These are phyloP conservation scores for Hyposoter didymator DNA, from an alignment of 2,888 invertebrate species.

Conservation along the genomic window DNA sequence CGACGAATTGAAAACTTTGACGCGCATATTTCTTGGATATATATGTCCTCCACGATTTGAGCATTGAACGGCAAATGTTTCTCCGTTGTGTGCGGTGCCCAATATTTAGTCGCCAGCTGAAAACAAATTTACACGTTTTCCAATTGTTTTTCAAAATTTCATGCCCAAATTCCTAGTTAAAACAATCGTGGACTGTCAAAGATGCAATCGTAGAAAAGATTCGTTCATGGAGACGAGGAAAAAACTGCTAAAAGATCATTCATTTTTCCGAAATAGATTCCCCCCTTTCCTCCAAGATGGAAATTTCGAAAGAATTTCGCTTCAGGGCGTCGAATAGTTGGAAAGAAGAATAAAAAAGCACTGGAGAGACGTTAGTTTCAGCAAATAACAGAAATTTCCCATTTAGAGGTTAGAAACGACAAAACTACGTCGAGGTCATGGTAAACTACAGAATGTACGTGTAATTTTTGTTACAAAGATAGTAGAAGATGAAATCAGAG, in stretches of 20 bases:
- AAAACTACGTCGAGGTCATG: background rate
- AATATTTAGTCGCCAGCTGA: slow-evolving; percentile 95
- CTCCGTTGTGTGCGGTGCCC: slow-evolving; percentile 94
- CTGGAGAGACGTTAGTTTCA: background rate
- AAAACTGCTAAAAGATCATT: background rate
- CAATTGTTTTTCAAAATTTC: no score
- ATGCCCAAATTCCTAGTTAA: no score
- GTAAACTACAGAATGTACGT: background rate
- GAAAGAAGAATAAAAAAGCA: background rate
- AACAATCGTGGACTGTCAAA: no score
- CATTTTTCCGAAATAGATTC: background rate
- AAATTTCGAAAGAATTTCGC: background rate
- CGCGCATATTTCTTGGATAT: slow-evolving; percentile 93
- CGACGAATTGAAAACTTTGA: slow-evolving; percentile 94
- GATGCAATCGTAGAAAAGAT: background rate
- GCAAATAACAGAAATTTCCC: background rate
- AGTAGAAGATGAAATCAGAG: slow-evolving; percentile 1
- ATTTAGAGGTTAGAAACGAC: slow-evolving; percentile 59
- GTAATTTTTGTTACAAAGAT: background rate
- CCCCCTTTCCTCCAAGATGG: background rate
- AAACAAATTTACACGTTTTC: slow-evolving; percentile 72
- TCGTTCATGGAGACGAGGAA: background rate
- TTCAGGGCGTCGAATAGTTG: background rate
- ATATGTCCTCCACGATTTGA: slow-evolving; percentile 94
- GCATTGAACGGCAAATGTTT: slow-evolving; percentile 91